Evolutionary conservation across 1,140 invertebrate species (phyloP).

Genomic region (Lineus longissimus): DNA sequence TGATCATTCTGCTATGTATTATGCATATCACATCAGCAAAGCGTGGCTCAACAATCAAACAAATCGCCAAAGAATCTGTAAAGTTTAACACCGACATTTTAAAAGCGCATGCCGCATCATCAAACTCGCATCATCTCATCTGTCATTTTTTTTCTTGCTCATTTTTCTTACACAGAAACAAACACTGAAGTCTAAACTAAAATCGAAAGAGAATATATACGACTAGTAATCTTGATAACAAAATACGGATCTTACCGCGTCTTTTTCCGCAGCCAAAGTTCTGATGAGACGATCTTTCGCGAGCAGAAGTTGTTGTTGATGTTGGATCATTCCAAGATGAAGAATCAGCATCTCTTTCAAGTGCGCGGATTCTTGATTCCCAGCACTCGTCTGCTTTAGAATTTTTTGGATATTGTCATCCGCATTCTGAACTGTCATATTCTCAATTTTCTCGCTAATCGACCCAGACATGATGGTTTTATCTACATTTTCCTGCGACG

Average conservation of each 20-base stretch:
- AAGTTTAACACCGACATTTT: not conserved
- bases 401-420: slow-evolving; percentile 1
- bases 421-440: not conserved
- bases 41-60: too few species aligned
- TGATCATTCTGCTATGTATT: too few species aligned
- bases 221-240: too few species aligned
- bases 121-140: not conserved
- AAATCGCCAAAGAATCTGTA: too few species aligned
- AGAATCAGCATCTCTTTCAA: slow-evolving; percentile 66
- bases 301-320: slow-evolving; percentile 67
- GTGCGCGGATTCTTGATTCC: slow-evolving; percentile 36
- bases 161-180: too few species aligned
- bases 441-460: not conserved
- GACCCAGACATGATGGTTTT: too few species aligned
- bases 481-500: too few species aligned
- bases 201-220: too few species aligned
- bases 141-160: not conserved
- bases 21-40: too few species aligned
- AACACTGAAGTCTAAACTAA: too few species aligned
- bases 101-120: not conserved
- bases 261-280: slow-evolving; percentile 63
- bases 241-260: slow-evolving; percentile 56
- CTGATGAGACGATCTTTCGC: slow-evolving; percentile 65
- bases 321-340: slow-evolving; percentile 70
- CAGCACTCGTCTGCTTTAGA: slow-evolving; percentile 2